Conservation (phyloP, 2,113 vertebrate species). For the Paracanthobrama guichenoti region DNA sequence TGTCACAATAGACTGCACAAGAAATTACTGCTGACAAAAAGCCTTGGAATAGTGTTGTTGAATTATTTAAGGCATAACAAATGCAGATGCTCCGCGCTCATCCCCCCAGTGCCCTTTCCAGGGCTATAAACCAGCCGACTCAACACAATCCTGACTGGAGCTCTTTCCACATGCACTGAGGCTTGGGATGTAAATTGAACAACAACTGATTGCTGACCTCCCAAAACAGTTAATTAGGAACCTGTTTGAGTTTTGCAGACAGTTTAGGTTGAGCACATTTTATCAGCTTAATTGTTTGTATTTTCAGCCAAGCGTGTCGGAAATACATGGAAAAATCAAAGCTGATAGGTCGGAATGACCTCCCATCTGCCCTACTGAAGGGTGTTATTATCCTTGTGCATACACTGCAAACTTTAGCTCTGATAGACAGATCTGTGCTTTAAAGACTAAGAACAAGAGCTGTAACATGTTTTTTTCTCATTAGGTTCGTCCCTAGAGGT, state of each 20-base stretch:
- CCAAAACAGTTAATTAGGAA: constrained; percentile 56
- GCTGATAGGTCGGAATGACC: constrained; percentile 42
- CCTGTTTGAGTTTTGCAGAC: constrained; percentile 37
- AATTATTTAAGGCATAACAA: constrained; percentile 56
- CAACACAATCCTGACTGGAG: constrained; percentile 47
- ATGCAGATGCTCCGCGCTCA: constrained; percentile 31
- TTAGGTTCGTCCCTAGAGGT: not conserved
- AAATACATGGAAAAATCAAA: constrained; percentile 13
- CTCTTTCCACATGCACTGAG: constrained; percentile 36
- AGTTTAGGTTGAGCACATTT: constrained; percentile 34
- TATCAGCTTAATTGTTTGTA: constrained; percentile 43
- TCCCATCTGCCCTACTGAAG: constrained; percentile 10
- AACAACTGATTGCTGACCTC: constrained; percentile 52
- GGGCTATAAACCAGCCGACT: constrained; percentile 46
- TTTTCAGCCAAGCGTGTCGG: constrained; percentile 40
- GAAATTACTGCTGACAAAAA: constrained; percentile 44
- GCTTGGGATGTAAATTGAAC: constrained; percentile 38
- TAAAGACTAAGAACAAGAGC: constrained; percentile 3
- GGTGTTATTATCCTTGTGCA: constrained; percentile 21
- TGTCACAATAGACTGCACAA: constrained; percentile 30
- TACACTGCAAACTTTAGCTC: constrained; percentile 16
- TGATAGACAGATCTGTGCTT: not conserved
- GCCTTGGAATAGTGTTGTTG: constrained; percentile 33
- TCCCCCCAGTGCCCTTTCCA: constrained; percentile 43
- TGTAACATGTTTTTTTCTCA: not conserved